Base-by-base conservation (phyloP, 2,888 invertebrate species). In the Pimpla rufipes region DNA sequence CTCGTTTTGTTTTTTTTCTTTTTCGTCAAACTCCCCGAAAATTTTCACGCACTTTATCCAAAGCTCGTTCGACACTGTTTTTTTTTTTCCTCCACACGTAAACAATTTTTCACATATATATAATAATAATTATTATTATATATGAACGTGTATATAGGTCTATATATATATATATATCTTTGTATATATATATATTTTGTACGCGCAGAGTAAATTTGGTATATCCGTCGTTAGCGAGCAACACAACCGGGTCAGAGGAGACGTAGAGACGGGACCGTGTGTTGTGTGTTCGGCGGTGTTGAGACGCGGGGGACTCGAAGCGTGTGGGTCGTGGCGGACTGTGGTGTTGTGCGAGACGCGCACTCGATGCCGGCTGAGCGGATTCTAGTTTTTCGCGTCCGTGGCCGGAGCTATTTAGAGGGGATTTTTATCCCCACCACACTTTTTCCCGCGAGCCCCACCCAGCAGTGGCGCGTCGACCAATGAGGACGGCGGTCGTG, bases 401-500 rank as follows among this genome's bases (percentile, higher is more conserved):
- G 89, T 89, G 85, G 88, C 90, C 90, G 83, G 89, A 92, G 92
- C 93, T 93, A 93, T 93, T 93, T 93, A 92, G 92, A 90, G 91
- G 92, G 92, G 91, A 91, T 92, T 92, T 92, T 92, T 92, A 88
- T 91, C 92, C 92, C 93, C 92, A 90, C 91, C 91, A 92, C 90
- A 79, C 79, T 92, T 92, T 93, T 93, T 92, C 89, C 89, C 89
- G 90, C 89, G 93, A 92, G 92, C 84, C 81, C 84, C 84, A 84
- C 84, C 93, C 93, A 92, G 93, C 91, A 92, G 92, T 91, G 87
- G 88, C 88, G 91, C 91, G 89, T 90, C 92, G 92, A 91, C 92
- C 92, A 92, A 92, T 92, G 92, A 91, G 92, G 92, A 91, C 89
- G 89, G 93, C 91, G 93, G 93, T 93, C 91, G 93, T 93, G 93